These are phyloP conservation scores for Ptilonorhynchus violaceus DNA, from an alignment of 2,113 vertebrate species.

Conservation along the genomic window DNA sequence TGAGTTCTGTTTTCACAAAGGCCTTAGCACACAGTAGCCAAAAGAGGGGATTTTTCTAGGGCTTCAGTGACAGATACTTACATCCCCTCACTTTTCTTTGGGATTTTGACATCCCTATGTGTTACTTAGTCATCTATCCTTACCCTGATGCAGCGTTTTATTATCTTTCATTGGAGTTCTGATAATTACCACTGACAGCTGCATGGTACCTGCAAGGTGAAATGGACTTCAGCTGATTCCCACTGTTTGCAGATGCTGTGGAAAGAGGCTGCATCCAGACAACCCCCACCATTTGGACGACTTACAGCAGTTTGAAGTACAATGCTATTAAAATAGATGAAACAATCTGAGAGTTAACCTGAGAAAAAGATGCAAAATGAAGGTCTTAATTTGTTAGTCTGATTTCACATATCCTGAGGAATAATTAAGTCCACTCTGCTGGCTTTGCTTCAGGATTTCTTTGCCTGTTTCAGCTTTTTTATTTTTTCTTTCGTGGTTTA, in stretches of 20 bases:
- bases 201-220: not conserved
- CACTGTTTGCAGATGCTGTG: not conserved
- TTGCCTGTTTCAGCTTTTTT: not conserved
- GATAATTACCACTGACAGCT: not conserved
- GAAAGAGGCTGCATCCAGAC: not conserved
- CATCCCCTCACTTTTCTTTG: not conserved
- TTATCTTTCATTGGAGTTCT: not conserved
- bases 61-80: not conserved
- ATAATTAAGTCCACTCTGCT: not conserved
- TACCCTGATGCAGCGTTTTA: not conserved
- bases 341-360: not conserved
- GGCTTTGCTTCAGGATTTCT: not conserved
- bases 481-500: not conserved
- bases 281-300: not conserved
- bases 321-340: fast-evolving
- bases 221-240: not conserved
- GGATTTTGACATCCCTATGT: not conserved
- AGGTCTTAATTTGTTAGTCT: not conserved
- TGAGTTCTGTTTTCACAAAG: not conserved
- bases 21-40: not conserved
- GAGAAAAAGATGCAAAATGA: not conserved
- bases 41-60: not conserved
- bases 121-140: not conserved
- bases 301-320: fast-evolving
- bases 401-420: not conserved